Evolutionary conservation across 2,888 invertebrate genomes (phyloP), one percentile per base, ranked within the genome.

Genomic region (Atethmia centrago): DNA sequence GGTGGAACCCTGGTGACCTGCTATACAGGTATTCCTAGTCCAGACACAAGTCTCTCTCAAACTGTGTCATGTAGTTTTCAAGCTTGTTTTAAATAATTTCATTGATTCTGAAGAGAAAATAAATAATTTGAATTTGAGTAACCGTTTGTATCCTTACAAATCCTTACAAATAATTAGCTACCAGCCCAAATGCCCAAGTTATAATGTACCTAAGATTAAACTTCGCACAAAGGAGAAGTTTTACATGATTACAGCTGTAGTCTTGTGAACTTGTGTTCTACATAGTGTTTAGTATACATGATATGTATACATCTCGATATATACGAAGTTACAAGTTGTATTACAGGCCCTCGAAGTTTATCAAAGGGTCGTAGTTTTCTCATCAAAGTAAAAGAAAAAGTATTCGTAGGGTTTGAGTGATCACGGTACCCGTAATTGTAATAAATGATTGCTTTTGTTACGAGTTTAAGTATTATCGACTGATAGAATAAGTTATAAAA

Each of bases 331-430:
- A 65, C 53, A 65, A 63, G 42, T 25, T 42, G 49, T 21, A 64
- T 65, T 59, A 45, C 28, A 69, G 31, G 45, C 47, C 55, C 42
- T 36, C 36, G 31, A 74, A 81, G 19, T 82, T 81, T 56, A 67
- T 69, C 79, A 78, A 82, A 78, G 79, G 74, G 21, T 74, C 65
- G 65, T 71, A 78, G 67, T 81, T 81, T 80, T 71, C 67, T 81
- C 80, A 74, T 82, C 59, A 81, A 77, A 79, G 64, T 77, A 67
- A 74, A 74, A 82, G 62, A 63, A 51, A 63, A 59, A 70, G 67
- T 64, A 40, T 79, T 56, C 16, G 1, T n/a, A 25, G 12, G 42
- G 49, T 77, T 55, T 49, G 42, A 36, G 31, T 10, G 55, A 49
- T 77, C 40, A 47, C 36, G 61, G 51, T 14, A 62, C 61, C 21